phyloP scores from a whole-genome alignment of 2,888 invertebrate genomes.

The Eristalis arbustorum region DNA sequence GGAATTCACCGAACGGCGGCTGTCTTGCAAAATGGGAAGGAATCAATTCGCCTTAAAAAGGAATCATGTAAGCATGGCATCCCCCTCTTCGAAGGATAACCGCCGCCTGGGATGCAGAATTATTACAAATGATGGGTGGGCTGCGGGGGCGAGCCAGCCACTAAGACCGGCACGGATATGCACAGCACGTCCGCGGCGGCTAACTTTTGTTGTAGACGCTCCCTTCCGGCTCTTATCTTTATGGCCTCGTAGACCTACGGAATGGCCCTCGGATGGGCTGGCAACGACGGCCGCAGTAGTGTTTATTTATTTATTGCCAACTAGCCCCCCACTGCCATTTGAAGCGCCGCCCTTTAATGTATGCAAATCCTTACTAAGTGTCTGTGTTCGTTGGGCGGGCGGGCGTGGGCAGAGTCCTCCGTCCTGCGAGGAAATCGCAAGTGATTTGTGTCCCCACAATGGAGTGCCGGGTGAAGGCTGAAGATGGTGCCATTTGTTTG shows the following conservation, averaged over 20 bases:
- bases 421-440: neutral
- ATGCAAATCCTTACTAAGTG: slow-evolving; percentile 23
- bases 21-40: neutral
- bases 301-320: slow-evolving; percentile 24
- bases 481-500: slow-evolving; percentile 3
- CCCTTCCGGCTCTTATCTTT: neutral
- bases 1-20: neutral
- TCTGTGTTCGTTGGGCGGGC: neutral
- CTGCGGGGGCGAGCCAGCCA: neutral
- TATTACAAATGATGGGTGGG: neutral
- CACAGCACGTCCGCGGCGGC: slow-evolving; percentile 15
- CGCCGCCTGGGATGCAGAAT: neutral
- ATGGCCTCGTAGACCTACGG: neutral
- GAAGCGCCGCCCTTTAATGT: slow-evolving; percentile 3
- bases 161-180: neutral
- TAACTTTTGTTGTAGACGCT: neutral
- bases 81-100: neutral
- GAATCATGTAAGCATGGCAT: neutral
- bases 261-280: neutral
- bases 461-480: neutral
- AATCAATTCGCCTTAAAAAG: slow-evolving; percentile 4
- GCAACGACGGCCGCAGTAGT: neutral
- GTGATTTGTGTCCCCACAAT: neutral
- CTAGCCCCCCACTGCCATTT: neutral
- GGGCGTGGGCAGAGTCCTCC: neutral